Conservation (phyloP, 1,140 invertebrate species). For the Drosophila micromelanica region DNA sequence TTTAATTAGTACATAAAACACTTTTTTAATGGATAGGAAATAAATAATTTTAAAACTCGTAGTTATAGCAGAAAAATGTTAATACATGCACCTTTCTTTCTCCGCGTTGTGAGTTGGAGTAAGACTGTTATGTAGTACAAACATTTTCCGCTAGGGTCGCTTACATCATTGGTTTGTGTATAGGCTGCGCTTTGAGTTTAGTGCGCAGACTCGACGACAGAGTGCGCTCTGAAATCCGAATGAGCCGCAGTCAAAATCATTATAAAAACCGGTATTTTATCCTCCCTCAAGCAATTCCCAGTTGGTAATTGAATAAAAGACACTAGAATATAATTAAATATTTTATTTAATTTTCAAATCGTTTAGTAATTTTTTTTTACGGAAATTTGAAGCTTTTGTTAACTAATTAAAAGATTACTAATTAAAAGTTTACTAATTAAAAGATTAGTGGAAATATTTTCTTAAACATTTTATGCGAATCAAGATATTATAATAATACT, state of each 20-base stretch:
- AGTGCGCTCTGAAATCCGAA: constrained; percentile 43
- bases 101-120: constrained; percentile 13
- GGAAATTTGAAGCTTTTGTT: too few species aligned
- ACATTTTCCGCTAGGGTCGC: constrained; percentile 49
- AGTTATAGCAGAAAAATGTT: background rate
- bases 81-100: background rate
- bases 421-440: too few species aligned
- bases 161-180: constrained; percentile 50
- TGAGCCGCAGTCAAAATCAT: constrained; percentile 21
- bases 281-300: too few species aligned
- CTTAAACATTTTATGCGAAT: too few species aligned
- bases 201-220: constrained; percentile 65
- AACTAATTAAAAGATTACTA: too few species aligned
- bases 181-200: constrained; percentile 42
- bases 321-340: too few species aligned
- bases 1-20: too few species aligned
- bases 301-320: too few species aligned
- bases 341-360: too few species aligned
- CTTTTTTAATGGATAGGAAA: background rate
- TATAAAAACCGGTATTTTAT: constrained; percentile 2
- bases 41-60: background rate
- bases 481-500: too few species aligned
- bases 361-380: too few species aligned
- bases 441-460: too few species aligned
- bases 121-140: constrained; percentile 47